phyloP scores from a whole-genome alignment of 2,888 invertebrate species.

The Abrostola triplasia region DNA sequence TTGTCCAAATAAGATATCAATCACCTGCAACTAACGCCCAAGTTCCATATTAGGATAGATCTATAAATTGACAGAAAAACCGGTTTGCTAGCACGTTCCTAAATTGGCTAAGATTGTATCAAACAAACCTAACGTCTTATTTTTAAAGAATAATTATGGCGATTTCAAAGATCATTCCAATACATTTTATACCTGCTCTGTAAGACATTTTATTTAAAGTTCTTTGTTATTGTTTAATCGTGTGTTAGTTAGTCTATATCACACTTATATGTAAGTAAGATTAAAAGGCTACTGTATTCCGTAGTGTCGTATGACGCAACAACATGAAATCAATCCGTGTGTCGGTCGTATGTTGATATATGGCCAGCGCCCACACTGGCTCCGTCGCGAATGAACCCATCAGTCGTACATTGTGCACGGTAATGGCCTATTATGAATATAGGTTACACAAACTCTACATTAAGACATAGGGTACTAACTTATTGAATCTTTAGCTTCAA shows the following conservation, averaged over 20 bases:
- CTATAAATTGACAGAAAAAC: slow-evolving; percentile 1
- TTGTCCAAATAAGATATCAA: background rate
- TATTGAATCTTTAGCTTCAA: slow-evolving; percentile 3
- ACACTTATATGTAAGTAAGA: slow-evolving; percentile 31
- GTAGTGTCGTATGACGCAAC: slow-evolving; percentile 61
- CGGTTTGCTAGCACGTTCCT: background rate
- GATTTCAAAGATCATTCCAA: too few species aligned
- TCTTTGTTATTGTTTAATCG: background rate
- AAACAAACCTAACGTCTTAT: background rate
- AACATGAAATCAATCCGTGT: slow-evolving; percentile 58
- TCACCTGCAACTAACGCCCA: background rate
- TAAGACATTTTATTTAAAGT: background rate
- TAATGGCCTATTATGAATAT: slow-evolving; percentile 68
- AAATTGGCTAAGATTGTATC: background rate
- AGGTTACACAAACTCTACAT: slow-evolving; percentile 59
- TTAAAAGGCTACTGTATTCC: slow-evolving; percentile 61
- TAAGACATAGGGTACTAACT: slow-evolving; percentile 20
- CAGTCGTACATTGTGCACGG: slow-evolving; percentile 61
- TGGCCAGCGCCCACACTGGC: slow-evolving; percentile 72
- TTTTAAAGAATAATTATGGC: background rate
- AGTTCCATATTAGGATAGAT: background rate
- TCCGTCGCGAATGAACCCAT: slow-evolving; percentile 51
- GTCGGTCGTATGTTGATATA: slow-evolving; percentile 63
- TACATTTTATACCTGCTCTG: too few species aligned
- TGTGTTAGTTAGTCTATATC: slow-evolving; percentile 4